Evolutionary conservation across 2,113 vertebrate genomes (phyloP), one percentile per base, ranked within the genome.

Genomic region (Rhadina sibilatrix): DNA sequence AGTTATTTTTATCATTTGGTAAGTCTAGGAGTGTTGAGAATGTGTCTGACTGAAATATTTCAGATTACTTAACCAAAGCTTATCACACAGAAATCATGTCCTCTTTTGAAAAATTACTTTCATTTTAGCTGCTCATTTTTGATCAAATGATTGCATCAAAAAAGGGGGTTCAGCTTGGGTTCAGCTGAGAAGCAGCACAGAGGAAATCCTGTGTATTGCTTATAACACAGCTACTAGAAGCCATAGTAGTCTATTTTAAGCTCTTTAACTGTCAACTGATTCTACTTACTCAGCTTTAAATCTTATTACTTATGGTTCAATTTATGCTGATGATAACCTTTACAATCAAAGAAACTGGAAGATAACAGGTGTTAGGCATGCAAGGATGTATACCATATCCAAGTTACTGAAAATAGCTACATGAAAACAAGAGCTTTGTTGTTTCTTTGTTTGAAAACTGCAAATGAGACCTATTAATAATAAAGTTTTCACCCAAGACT

Each of bases 51-150:
- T 84, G 52, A 83, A 87, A 84, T 63, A 66, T 42, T 46, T 89
- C 27, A 37, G 57, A 74, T 83, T 35, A 83, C 35, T 93, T 87
- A 95, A 85, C 24, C 35, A 82, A 69, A 79, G 52, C 68, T 87
- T 87, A 56, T 44, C 59, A 84, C 27, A 68, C 12, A 84, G 57
- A 64, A 65, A 42, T 13, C 80, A 64, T 7, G 10, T 33, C n/a
- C 20, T 44, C 42, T 76, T 91, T 76, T 70, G 82, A 90, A 96
- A 96, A 88, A 69, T 37, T 52, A 57, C n/a, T 94, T 94, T 71
- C 24, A 70, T 87, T 87, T 87, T 52, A 79, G 61, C 44, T 46
- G 33, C 30, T 88, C 42, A 57, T 69, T 93, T 97, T 88, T 88
- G 64, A 75, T 84, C 57, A 37, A 91, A 83, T 91, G 72, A 80